Evolutionary conservation across 2,888 invertebrate genomes (phyloP), one percentile per base, ranked within the genome.

Genomic region (Clivina fossor): DNA sequence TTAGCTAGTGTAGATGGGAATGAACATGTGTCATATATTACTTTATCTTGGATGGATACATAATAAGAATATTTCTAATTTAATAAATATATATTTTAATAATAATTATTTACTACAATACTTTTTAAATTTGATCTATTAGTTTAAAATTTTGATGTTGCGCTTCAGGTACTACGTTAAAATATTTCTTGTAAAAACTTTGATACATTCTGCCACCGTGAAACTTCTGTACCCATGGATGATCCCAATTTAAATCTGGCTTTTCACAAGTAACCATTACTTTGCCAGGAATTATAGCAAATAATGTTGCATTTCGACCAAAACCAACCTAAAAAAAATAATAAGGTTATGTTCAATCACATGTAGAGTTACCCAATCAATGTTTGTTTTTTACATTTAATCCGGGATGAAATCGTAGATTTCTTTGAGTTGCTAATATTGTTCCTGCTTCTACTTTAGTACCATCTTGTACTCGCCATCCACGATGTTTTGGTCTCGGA

Each of bases 241-340:
- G 88, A 11, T 85, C 80, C 84, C 88, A 90, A 65, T 90, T 81
- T 0, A 87, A 86, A 57, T 91, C 83, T 50, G 86, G 79, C 66
- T 85, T 82, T 68, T 96, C 95, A 73, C 89, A 89, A 0, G 92
- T 88, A 0, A 93, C 78, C 11, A 85, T 72, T 0, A 95, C 93
- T 67, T 76, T 81, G 0, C 95, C 95, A 30, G 86, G 77, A 65
- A 85, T 83, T 69, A 90, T 76, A 0, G 95, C 93, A 75, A 82
- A 90, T 1, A 96, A 71, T 1, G 88, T 88, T 0, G 87, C 87
- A 68, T 92, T 86, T 48, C 78, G 79, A 2, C 89, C 90, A 63
- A 91, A 80, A 1, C 90, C 90, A 64, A 93, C 93, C 93, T 93
- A 70, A 30, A 76, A 5, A 48, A 26, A 26, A 20, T 32, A 33